A percentile compares a stretch with the other conserved stretches of the same genome.
These are phyloP conservation scores for Chelonus formosanus DNA, from an alignment of 2,888 invertebrate genomes.

Conservation along the genomic window DNA sequence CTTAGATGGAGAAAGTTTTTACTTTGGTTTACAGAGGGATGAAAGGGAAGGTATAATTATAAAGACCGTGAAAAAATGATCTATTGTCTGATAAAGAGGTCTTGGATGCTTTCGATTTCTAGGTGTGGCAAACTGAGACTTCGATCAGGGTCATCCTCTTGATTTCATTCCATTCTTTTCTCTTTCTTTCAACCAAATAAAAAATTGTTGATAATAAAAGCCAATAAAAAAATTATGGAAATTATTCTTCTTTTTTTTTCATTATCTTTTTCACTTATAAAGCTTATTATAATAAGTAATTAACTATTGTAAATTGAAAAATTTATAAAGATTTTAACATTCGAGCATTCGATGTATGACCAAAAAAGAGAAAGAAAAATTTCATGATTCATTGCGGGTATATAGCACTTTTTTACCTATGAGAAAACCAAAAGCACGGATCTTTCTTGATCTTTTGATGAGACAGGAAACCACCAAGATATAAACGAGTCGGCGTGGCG, in stretches of 20 bases:
- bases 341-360: background rate
- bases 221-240: no score
- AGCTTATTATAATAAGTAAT: no score
- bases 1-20: no score
- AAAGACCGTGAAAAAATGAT: slow-evolving; percentile 1
- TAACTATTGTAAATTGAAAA: no score
- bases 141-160: slow-evolving; percentile 14
- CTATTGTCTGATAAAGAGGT: slow-evolving; percentile 17
- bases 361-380: slow-evolving; percentile 1
- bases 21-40: background rate
- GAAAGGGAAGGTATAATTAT: background rate
- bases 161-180: slow-evolving; percentile 3
- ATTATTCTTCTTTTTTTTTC: no score
- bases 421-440: slow-evolving; percentile 6
- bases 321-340: no score
- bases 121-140: slow-evolving; percentile 8
- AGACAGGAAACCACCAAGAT: slow-evolving; percentile 22
- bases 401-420: slow-evolving; percentile 5
- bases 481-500: slow-evolving; percentile 18
- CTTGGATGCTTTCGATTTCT: slow-evolving; percentile 17
- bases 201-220: no score
- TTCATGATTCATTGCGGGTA: slow-evolving; percentile 12
- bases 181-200: background rate
- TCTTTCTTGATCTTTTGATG: slow-evolving; percentile 12
- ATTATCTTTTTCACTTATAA: no score